phyloP scores from a whole-genome alignment of 2,113 vertebrate genomes.

The Prunella himalayana region DNA sequence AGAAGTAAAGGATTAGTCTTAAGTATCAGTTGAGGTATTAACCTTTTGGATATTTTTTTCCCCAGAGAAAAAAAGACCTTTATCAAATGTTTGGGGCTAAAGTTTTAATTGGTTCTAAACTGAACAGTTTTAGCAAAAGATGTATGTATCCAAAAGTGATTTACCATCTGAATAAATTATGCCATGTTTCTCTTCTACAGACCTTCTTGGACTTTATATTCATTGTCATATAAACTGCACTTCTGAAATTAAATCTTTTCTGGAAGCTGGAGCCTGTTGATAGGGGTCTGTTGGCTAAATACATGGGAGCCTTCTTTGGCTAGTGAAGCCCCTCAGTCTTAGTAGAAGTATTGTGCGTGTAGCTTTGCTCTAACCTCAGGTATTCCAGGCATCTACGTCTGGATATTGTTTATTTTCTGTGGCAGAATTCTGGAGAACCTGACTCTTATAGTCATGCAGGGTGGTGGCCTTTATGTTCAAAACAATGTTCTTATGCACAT shows the following conservation, averaged over 20 bases:
- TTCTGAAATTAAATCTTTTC: not conserved
- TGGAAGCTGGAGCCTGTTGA: not conserved
- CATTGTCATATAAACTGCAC: not conserved
- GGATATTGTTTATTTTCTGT: not conserved
- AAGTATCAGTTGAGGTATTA: not conserved
- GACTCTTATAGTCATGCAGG: not conserved
- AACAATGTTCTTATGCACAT: rapidly evolving
- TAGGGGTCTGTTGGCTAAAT: not conserved
- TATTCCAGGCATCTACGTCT: not conserved
- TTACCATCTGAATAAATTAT: not conserved
- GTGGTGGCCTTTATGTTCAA: not conserved
- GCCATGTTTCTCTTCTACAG: not conserved
- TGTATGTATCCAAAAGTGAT: not conserved
- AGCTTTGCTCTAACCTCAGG: not conserved
- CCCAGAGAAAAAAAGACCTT: not conserved
- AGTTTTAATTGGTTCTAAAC: not conserved
- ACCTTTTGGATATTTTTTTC: not conserved
- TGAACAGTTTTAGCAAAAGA: not conserved
- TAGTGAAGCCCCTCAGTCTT: not conserved
- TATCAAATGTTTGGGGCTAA: not conserved
- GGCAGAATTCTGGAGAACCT: not conserved
- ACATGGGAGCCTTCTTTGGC: not conserved
- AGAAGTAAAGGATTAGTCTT: not conserved
- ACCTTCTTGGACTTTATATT: not conserved
- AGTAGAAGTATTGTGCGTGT: not conserved